phyloP scores from a whole-genome alignment of 2,113 vertebrate species.

The Chloroceryle aenea region DNA sequence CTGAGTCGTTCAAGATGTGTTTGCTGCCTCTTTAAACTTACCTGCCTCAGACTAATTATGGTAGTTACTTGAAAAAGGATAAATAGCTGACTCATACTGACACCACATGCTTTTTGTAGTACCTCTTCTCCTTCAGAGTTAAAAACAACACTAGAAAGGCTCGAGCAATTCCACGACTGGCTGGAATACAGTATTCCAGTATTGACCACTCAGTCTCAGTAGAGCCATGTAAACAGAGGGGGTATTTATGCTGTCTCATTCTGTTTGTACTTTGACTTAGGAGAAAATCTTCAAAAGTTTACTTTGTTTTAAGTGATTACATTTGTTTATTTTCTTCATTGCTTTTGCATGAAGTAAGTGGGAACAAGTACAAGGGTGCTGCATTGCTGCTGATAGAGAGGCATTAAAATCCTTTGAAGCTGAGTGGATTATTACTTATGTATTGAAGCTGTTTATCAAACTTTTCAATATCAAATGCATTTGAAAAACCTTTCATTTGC shows the following conservation, averaged over 20 bases:
- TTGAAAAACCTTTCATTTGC: background rate
- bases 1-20: background rate
- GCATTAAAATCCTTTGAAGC: background rate
- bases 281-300: background rate
- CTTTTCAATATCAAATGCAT: background rate
- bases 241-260: background rate
- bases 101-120: background rate
- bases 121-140: background rate
- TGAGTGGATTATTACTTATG: background rate
- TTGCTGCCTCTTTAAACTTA: background rate
- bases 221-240: background rate
- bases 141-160: background rate
- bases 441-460: background rate
- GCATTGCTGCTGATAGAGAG: background rate
- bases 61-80: background rate
- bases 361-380: background rate
- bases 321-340: background rate
- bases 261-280: background rate
- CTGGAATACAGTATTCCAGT: background rate
- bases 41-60: background rate
- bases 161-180: background rate
- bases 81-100: background rate
- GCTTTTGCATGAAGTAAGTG: background rate
- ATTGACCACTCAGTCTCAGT: background rate
- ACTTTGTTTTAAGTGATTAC: background rate